Percentiles rank a stretch among this genome's conserved stretches.
Conservation (phyloP, 2,888 invertebrate species). For the Ceraclea dissimilis region DNA sequence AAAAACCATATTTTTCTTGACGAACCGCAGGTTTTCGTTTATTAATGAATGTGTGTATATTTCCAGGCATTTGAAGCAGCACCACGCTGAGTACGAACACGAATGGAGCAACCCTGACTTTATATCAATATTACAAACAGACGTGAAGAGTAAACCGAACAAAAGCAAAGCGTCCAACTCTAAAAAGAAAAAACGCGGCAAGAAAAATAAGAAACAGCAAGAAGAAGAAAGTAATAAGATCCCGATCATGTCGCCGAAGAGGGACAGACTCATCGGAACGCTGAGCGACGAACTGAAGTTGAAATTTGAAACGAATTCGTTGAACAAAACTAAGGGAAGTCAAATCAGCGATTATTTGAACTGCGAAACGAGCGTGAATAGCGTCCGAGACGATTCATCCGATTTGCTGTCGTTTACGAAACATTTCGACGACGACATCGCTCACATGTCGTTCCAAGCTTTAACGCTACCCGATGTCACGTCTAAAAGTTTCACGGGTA, state of each 20-base stretch:
- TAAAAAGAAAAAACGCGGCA: slow-evolving; percentile 9
- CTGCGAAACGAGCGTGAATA: slow-evolving; percentile 1
- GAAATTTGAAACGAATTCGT: slow-evolving; percentile 4
- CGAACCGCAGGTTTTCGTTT: too few species aligned
- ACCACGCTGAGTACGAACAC: slow-evolving; percentile 29
- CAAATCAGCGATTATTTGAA: slow-evolving; percentile 1
- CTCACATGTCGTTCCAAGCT: slow-evolving; percentile 16
- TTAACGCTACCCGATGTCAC: slow-evolving; percentile 11
- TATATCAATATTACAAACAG: slow-evolving; percentile 17
- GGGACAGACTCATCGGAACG: slow-evolving; percentile 18
- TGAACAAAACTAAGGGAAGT: slow-evolving; percentile 3
- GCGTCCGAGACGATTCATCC: slow-evolving; percentile 12
- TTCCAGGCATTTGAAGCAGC: slow-evolving; percentile 31
- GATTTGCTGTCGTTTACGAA: slow-evolving; percentile 12
- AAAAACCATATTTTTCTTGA: too few species aligned
- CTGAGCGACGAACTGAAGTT: slow-evolving; percentile 6
- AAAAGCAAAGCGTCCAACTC: background rate
- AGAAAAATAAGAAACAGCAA: background rate
- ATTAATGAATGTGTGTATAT: too few species aligned
- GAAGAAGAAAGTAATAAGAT: slow-evolving; percentile 4
- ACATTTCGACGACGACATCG: slow-evolving; percentile 19
- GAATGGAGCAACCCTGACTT: slow-evolving; percentile 25
- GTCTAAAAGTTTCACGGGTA: slow-evolving; percentile 8
- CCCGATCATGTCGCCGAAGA: slow-evolving; percentile 10
- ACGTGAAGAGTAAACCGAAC: slow-evolving; percentile 6